Percentiles rank a stretch among this genome's conserved stretches.
These are phyloP conservation scores for Lithophane leautieri DNA, from an alignment of 2,888 invertebrate species.

Conservation along the genomic window DNA sequence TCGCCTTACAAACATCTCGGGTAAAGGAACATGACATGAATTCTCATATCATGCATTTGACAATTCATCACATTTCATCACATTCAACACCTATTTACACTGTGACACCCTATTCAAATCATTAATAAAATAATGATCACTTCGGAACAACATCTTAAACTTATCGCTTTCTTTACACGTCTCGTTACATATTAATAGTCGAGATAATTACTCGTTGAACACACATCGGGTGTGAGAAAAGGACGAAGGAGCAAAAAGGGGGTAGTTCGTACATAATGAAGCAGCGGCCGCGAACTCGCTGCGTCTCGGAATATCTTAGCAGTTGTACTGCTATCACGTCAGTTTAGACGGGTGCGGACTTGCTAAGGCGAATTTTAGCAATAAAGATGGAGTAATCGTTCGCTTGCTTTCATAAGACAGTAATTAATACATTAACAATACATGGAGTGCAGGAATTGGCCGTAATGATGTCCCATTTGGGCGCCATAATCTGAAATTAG, in stretches of 20 bases:
- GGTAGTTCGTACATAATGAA: conserved; percentile 81
- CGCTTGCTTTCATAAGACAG: background rate
- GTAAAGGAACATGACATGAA: background rate
- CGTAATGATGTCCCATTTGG: background rate
- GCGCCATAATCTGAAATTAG: conserved; percentile 17
- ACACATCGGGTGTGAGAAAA: conserved; percentile 73
- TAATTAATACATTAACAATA: background rate
- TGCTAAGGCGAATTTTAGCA: conserved; percentile 66
- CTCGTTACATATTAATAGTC: conserved; percentile 60
- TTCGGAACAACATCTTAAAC: conserved; percentile 34
- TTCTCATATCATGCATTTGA: background rate
- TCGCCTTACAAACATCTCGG: background rate
- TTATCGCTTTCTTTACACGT: conserved; percentile 54
- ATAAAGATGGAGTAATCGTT: background rate
- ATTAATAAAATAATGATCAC: conserved; percentile 51
- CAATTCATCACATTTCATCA: too few relatives aligned
- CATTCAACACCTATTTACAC: too few relatives aligned
- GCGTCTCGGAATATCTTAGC: conserved; percentile 86
- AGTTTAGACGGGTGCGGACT: conserved; percentile 68
- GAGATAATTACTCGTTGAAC: conserved; percentile 64
- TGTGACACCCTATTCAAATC: background rate
- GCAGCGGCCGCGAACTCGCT: conserved; percentile 78
- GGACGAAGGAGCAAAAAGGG: conserved; percentile 75
- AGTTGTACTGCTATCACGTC: conserved; percentile 79
- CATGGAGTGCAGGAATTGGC: too few relatives aligned